Evolutionary conservation across 1,140 invertebrate genomes (phyloP), one percentile per base, ranked within the genome.

Genomic region (Latrodectus geometricus): DNA sequence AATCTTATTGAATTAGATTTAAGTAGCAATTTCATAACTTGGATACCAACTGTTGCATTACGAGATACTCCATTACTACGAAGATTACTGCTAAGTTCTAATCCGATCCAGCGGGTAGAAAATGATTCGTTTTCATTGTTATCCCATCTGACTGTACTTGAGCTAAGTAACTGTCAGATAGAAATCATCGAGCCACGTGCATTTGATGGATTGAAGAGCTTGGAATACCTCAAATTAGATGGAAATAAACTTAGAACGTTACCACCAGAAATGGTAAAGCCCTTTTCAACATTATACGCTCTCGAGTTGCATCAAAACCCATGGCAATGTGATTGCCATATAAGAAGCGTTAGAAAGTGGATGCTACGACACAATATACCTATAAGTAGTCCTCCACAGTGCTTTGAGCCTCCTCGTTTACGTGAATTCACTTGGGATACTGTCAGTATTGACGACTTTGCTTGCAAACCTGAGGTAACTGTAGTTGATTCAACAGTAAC

Each of bases 271-370:
- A 89, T 91, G 61, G 88, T 88, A 5, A 69, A 85, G 23, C 66
- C 80, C 4, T 84, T 89, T 50, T 87, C 89, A 15, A 77, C 79
- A 5, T 65, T 89, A 15, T 85, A 87, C 54, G 88, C 73, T 17
- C 68, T 89, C 17, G 88, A 95, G 79, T 91, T 97, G 48, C 95
- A 97, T 89, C 94, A 95, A 89, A 98, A 98, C 92, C 94, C 95
- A 70, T 98, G 96, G 96, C 92, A 94, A 70, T 98, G 96, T 90
- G 95, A 97, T 90, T 98, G 96, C 90, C 93, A 94, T 79, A 91
- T 97, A 70, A 91, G 94, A 66, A 94, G 95, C 88, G 91, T 97
- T 89, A 93, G 96, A 87, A 91, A 92, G 35, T 97, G 96, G 96
- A 92, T 97, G 81, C 91, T 93, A 50, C 93, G 94, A 89, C 95